Evolutionary conservation across 2,797 vertebrate species (phyloP).

Genomic region (Artibeus lituratus): DNA sequence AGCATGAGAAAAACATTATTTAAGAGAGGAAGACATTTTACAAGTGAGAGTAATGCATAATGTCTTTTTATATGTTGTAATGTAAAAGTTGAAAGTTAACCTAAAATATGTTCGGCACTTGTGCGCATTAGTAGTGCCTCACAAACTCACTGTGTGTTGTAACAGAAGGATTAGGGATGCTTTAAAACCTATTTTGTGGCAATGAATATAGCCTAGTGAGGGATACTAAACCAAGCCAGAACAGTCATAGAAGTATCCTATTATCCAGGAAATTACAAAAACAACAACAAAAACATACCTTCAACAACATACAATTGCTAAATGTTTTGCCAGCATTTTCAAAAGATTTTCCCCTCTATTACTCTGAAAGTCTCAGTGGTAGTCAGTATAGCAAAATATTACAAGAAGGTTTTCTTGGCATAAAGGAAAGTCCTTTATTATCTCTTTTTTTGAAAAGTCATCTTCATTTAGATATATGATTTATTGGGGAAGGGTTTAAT

Average conservation of each 20-base stretch:
- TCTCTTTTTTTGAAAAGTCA: slow-evolving; percentile 70
- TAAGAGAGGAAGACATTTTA: background rate
- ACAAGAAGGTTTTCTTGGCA: background rate
- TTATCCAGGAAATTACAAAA: background rate
- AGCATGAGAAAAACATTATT: background rate
- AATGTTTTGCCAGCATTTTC: background rate
- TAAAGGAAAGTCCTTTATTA: slow-evolving; percentile 25
- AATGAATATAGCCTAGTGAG: background rate
- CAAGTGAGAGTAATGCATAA: background rate
- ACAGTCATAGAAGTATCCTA: background rate
- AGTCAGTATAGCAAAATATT: background rate
- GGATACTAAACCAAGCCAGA: background rate
- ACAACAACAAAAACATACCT: background rate
- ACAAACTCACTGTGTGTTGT: background rate
- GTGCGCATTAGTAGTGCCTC: background rate
- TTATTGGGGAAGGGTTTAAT: slow-evolving; percentile 81
- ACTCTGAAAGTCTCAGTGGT: background rate
- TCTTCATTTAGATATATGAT: slow-evolving; percentile 81
- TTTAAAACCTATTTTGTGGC: background rate
- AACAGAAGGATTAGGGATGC: background rate
- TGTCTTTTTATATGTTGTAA: background rate
- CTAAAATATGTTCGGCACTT: background rate
- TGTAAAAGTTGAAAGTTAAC: background rate
- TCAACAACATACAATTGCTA: background rate
- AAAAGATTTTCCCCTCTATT: background rate